phyloP scores from a whole-genome alignment of 2,113 vertebrate species.

The Platysternon megacephalum region DNA sequence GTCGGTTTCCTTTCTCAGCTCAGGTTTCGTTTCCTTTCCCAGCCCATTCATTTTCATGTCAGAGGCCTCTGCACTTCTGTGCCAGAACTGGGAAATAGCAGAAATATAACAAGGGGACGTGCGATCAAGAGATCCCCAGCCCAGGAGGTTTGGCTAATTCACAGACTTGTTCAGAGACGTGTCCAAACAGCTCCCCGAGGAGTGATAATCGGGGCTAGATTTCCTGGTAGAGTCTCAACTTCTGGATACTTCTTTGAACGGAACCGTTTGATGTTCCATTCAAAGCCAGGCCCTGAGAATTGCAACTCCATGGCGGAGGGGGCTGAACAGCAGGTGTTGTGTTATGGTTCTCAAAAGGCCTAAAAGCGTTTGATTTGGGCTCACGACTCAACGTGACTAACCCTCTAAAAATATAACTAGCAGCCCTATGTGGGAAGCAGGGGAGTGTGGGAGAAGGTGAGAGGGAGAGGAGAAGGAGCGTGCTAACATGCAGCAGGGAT shows the following conservation, averaged over 20 bases:
- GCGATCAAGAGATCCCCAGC: neutral
- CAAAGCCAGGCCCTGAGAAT: neutral
- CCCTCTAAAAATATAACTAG: neutral
- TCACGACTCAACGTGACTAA: neutral
- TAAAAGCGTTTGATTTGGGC: neutral
- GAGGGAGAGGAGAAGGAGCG: fast-evolving
- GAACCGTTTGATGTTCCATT: neutral
- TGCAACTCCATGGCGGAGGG: neutral
- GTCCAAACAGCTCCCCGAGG: neutral
- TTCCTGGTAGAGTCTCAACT: neutral
- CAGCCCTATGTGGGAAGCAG: fast-evolving
- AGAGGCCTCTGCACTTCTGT: neutral
- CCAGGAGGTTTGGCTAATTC: neutral
- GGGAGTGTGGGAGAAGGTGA: neutral
- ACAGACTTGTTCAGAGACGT: neutral
- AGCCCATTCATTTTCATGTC: neutral
- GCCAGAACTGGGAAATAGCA: neutral
- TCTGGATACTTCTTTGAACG: neutral
- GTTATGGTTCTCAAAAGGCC: neutral
- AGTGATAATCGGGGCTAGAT: neutral
- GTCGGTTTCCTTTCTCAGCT: neutral
- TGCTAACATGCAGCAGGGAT: fast-evolving
- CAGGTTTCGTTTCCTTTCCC: neutral
- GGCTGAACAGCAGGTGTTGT: neutral
- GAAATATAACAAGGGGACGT: neutral